phyloP scores from a whole-genome alignment of 2,888 invertebrate species.

The Cylindroiulus punctatus region DNA sequence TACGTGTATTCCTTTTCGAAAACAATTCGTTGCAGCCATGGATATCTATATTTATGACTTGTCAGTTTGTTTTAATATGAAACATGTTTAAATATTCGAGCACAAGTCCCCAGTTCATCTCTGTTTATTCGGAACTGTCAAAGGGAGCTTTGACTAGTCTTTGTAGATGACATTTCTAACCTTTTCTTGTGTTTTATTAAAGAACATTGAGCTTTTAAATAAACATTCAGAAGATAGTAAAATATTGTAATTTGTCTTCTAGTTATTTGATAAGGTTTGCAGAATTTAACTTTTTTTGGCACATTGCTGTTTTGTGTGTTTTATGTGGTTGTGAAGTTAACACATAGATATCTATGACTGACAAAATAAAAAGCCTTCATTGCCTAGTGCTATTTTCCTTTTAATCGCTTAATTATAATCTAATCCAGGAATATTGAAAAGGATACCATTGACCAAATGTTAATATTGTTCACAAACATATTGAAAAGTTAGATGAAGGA shows the following conservation, averaged over 20 bases:
- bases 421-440: background rate
- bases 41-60: constrained; percentile 27
- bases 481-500: too few species aligned
- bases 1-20: constrained; percentile 11
- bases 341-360: constrained; percentile 32
- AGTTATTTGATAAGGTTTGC: constrained; percentile 32
- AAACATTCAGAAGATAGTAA: background rate
- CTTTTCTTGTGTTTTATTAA: background rate
- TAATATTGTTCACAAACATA: too few species aligned
- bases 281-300: background rate
- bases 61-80: constrained; percentile 4
- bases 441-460: too few species aligned
- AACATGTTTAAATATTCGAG: background rate
- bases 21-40: constrained; percentile 26
- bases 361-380: constrained; percentile 32
- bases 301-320: constrained; percentile 32
- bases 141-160: constrained; percentile 28
- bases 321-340: constrained; percentile 32
- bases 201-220: background rate
- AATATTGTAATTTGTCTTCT: background rate
- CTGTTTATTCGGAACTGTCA: background rate
- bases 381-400: constrained; percentile 25
- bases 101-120: background rate
- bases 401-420: constrained; percentile 32
- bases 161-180: constrained; percentile 24